Percentiles rank a stretch among this genome's conserved stretches.
These are phyloP conservation scores for Tachyglossus aculeatus DNA, from an alignment of 2,797 vertebrate species.

Conservation along the genomic window DNA sequence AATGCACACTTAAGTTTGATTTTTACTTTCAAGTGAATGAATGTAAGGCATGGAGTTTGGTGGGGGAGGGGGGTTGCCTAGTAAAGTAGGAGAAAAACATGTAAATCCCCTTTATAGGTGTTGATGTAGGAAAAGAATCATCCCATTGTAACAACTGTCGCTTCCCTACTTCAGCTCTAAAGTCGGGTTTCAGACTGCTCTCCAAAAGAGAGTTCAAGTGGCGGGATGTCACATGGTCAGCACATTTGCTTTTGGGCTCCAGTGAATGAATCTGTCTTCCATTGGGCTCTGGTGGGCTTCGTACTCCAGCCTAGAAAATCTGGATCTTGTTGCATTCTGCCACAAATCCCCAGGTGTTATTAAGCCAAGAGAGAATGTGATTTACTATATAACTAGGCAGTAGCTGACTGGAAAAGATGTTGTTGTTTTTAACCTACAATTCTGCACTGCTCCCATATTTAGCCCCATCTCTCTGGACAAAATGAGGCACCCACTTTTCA, in stretches of 20 bases:
- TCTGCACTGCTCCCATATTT: not conserved
- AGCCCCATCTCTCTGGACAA: not conserved
- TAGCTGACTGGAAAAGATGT: not conserved
- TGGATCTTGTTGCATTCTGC: not conserved
- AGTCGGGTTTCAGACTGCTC: not conserved
- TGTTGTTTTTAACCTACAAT: constrained; percentile 5
- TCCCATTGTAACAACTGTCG: too few relatives aligned
- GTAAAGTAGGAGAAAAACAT: too few relatives aligned
- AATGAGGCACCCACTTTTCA: not conserved
- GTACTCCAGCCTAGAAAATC: constrained; percentile 29
- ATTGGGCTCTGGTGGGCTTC: constrained; percentile 32
- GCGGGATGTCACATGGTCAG: not conserved
- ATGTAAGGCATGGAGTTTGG: too few relatives aligned
- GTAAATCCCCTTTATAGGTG: too few relatives aligned
- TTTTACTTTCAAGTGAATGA: too few relatives aligned
- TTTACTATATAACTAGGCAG: constrained; percentile 25
- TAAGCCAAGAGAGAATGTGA: constrained; percentile 15
- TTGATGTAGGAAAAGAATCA: too few relatives aligned
- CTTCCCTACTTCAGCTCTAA: too few relatives aligned
- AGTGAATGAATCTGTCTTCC: not conserved
- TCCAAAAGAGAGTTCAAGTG: not conserved
- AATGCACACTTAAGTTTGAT: too few relatives aligned
- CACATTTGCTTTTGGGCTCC: constrained; percentile 10
- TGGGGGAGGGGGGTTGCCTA: too few relatives aligned
- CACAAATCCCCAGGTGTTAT: constrained; percentile 23